Conservation (phyloP, 2,888 invertebrate species). For the Himalopsyche japonica region DNA sequence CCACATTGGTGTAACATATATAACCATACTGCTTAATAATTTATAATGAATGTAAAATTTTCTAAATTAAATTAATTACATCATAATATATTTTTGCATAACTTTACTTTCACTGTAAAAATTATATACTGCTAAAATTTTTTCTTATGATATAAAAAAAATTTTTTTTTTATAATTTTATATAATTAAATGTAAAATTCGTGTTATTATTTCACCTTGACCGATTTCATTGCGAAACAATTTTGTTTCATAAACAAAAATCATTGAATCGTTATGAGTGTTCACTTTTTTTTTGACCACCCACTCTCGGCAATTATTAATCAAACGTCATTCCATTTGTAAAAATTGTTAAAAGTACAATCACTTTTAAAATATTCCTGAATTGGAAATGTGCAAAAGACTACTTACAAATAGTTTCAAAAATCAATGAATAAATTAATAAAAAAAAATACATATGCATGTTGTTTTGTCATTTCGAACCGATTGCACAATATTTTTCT, state of each 20-base stretch:
- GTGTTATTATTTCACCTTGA: background rate
- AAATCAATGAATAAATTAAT: background rate
- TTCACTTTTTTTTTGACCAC: background rate
- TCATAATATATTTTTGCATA: too few species aligned
- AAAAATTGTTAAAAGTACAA: background rate
- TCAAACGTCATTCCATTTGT: slow-evolving; percentile 22
- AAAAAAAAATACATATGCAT: background rate
- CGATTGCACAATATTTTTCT: background rate
- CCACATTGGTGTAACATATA: too few species aligned
- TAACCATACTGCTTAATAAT: too few species aligned
- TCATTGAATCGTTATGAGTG: background rate
- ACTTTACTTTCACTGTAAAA: too few species aligned
- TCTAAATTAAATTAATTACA: too few species aligned
- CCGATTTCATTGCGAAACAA: background rate
- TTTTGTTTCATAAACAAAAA: background rate
- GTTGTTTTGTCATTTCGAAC: background rate
- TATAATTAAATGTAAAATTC: background rate
- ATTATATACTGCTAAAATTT: background rate
- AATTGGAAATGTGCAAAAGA: background rate
- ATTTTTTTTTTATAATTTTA: background rate
- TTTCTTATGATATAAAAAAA: background rate
- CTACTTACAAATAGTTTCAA: background rate
- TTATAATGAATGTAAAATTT: too few species aligned
- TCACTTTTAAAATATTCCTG: background rate
- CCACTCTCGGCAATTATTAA: slow-evolving; percentile 20